phyloP scores from a whole-genome alignment of 2,888 invertebrate genomes.

The Pomacea canaliculata region DNA sequence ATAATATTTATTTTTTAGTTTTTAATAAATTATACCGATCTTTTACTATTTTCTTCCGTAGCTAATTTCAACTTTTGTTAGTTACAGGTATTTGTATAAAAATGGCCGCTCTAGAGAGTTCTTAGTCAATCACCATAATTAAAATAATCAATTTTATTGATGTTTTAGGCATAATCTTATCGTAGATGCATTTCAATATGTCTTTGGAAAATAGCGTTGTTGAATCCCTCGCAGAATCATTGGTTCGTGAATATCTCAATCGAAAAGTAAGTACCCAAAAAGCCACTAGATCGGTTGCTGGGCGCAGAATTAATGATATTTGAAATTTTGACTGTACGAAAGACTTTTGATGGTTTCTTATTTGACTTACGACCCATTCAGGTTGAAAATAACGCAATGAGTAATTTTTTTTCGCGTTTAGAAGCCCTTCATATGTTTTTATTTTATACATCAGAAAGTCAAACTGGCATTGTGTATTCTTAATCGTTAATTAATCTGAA shows the following conservation, averaged over 20 bases:
- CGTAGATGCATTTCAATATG: conserved; percentile 20
- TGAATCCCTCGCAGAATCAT: conserved; percentile 57
- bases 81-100: conserved; percentile 30
- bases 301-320: neutral
- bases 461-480: too few species aligned
- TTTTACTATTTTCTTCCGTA: conserved; percentile 1
- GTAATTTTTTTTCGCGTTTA: too few species aligned
- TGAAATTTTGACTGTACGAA: too few species aligned
- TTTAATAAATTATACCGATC: neutral
- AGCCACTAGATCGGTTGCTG: conserved; percentile 8
- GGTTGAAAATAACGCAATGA: too few species aligned
- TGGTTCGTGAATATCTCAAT: conserved; percentile 64
- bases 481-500: too few species aligned
- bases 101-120: conserved; percentile 28
- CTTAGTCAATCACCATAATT: too few species aligned
- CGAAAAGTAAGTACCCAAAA: conserved; percentile 50
- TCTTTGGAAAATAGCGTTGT: conserved; percentile 36
- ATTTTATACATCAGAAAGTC: too few species aligned
- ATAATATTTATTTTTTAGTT: neutral
- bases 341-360: too few species aligned
- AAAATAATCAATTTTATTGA: conserved; percentile 1
- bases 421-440: too few species aligned
- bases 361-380: too few species aligned
- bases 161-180: neutral
- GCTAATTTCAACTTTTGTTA: neutral